Evolutionary conservation across 1,140 invertebrate genomes (phyloP), one percentile per base, ranked within the genome.

Genomic region (Zaprionus ghesquierei): DNA sequence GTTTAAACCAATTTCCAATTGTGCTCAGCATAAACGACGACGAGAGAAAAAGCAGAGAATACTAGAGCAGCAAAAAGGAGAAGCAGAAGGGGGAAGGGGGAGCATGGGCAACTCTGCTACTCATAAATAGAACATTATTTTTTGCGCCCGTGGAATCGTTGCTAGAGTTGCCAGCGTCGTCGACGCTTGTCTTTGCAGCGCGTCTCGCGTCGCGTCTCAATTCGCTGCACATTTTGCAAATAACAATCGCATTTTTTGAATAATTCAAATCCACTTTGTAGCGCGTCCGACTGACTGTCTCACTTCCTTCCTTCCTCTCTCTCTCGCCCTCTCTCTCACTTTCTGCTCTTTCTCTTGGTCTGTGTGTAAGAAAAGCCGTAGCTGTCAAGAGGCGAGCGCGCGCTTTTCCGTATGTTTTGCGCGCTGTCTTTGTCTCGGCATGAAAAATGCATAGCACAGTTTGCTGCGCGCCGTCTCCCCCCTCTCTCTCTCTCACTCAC

Each of bases 241-340:
- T 87, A 87, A 87, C 84, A 87, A 87, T 87, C 79, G 84, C 84
- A 87, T 87, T 87, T 87, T 87, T 87, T 87, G 85, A 87, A 87
- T 87, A 87, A 87, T 87, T 87, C 77, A 87, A 87, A 87, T 87
- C 84, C 84, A 87, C 84, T 87, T 87, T 87, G 84, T 84, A 77
- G 84, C 79, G 59, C 54, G 38, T 46, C 51, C 25, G 25, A 9
- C 41, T 64, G 61, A 60, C 38, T 46, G 10, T 33, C 41, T 46
- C 41, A 4, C 41, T 46, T 10, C 5, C 35, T 8, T 5, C n/a
- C 15, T 9, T n/a, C 13, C 51, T 20, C 55, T 50, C 31, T 20
- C 5, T 20, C 44, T 12, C 38, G 25, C 53, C 27, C 54, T 56
- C 68, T 73, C 55, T 31, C 58, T 53, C 35, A 20, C 50, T 66